Conservation (phyloP, 2,888 invertebrate species). For the Coenonympha arcania region DNA sequence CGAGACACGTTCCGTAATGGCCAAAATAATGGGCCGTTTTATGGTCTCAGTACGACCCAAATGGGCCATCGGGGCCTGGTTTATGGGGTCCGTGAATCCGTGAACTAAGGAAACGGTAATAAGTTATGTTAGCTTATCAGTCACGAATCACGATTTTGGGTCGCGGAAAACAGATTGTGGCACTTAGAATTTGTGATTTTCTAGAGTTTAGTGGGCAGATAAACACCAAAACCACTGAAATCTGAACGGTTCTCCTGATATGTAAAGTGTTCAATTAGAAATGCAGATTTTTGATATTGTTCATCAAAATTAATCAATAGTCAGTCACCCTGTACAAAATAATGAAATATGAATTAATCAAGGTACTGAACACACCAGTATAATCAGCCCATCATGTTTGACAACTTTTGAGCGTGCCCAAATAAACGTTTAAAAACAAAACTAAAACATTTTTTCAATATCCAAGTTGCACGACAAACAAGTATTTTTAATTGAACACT, state of each 20-base stretch:
- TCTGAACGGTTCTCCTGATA: too few species aligned
- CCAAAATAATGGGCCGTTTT: constrained; percentile 35
- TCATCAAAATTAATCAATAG: neutral
- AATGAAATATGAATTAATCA: too few species aligned
- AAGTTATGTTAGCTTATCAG: neutral
- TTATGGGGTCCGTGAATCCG: constrained; percentile 32
- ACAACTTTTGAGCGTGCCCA: too few species aligned
- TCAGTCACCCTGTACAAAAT: too few species aligned
- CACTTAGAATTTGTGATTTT: too few species aligned
- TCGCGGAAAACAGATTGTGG: neutral
- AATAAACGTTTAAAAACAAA: neutral
- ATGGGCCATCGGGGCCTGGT: constrained; percentile 35
- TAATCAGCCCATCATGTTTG: too few species aligned
- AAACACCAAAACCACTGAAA: too few species aligned
- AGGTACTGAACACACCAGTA: too few species aligned
- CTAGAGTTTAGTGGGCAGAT: too few species aligned
- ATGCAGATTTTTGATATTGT: too few species aligned
- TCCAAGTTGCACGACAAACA: neutral
- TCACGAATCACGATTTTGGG: constrained; percentile 6
- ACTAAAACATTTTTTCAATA: neutral
- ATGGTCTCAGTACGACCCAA: constrained; percentile 30
- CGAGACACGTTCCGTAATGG: constrained; percentile 27
- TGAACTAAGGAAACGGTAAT: constrained; percentile 13
- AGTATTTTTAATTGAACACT: neutral
- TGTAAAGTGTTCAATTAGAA: too few species aligned